Conservation (phyloP, 2,888 invertebrate species). For the Fissipunctia ypsillon region DNA sequence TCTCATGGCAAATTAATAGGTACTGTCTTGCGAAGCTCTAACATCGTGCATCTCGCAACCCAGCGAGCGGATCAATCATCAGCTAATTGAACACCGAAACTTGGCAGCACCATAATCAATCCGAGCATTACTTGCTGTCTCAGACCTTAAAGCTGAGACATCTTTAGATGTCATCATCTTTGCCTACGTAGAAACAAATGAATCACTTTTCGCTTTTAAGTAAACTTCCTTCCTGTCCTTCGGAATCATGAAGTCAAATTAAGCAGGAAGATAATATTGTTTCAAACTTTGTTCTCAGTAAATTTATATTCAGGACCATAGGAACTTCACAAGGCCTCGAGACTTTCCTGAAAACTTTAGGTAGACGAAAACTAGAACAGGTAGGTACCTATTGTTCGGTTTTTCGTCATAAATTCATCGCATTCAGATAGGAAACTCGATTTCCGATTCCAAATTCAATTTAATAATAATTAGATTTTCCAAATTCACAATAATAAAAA, state of each 20-base stretch:
- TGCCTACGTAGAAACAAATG: neutral
- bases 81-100: conserved; percentile 3
- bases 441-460: too few relatives aligned
- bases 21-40: neutral
- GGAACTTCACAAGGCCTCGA: neutral
- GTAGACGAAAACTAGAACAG: neutral
- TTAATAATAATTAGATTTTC: too few relatives aligned
- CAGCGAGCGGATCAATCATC: conserved; percentile 1
- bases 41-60: conserved; percentile 1
- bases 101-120: neutral
- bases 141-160: neutral
- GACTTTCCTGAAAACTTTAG: neutral
- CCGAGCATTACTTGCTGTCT: neutral
- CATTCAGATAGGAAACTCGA: neutral
- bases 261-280: neutral
- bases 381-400: neutral
- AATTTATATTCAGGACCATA: neutral
- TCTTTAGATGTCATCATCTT: neutral
- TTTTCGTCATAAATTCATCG: neutral
- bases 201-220: neutral
- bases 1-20: neutral
- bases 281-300: neutral
- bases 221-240: neutral
- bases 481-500: too few relatives aligned
- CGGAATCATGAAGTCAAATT: neutral